phyloP scores from a whole-genome alignment of 2,797 vertebrate species.

The Myoxocephalus aenaeus region DNA sequence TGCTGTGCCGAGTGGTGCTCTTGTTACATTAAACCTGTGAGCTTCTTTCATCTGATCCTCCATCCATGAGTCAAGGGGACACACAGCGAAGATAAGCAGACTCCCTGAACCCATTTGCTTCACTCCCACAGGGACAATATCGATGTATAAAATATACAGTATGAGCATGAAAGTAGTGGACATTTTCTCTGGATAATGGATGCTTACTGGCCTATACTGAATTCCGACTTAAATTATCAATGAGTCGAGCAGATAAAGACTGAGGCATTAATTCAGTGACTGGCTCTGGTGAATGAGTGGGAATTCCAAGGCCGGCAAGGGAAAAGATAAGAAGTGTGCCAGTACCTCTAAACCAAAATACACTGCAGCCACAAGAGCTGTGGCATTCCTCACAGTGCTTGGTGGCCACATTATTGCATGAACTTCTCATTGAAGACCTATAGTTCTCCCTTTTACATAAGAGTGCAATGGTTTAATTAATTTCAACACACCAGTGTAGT shows the following conservation, averaged over 20 bases:
- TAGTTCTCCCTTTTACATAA: background rate
- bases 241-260: background rate
- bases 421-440: conserved; percentile 5
- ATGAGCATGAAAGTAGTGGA: background rate
- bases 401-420: background rate
- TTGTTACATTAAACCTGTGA: background rate
- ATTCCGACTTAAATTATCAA: background rate
- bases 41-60: background rate
- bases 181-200: background rate
- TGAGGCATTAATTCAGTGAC: background rate
- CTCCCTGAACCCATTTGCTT: background rate
- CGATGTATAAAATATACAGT: background rate
- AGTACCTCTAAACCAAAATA: background rate
- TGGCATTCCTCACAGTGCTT: background rate
- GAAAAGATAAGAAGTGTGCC: background rate
- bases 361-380: background rate
- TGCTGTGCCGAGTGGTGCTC: background rate
- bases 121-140: background rate
- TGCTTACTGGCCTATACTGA: background rate
- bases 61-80: background rate
- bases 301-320: background rate
- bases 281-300: background rate
- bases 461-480: conserved; percentile 14
- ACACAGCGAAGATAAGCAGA: background rate
- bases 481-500: conserved; percentile 14